These are phyloP conservation scores for Dreissena polymorpha DNA, from an alignment of 1,140 invertebrate genomes.

Conservation along the genomic window DNA sequence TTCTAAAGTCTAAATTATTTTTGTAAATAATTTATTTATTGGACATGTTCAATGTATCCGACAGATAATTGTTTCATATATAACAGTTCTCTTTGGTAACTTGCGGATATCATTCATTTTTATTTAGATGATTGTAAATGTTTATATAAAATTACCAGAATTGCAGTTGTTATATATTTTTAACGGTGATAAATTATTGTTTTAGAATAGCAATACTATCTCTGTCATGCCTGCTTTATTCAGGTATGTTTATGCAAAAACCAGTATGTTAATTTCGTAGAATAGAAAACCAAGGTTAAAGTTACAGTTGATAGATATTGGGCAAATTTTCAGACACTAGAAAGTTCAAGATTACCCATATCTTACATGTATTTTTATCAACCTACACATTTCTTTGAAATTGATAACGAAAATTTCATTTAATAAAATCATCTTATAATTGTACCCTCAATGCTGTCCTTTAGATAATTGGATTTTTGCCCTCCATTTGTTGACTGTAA, in stretches of 20 bases:
- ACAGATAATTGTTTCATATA: slow-evolving; percentile 7
- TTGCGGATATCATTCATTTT: slow-evolving; percentile 23
- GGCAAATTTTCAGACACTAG: not conserved
- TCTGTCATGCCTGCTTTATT: not conserved
- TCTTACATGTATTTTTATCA: not conserved
- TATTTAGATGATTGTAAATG: slow-evolving; percentile 16
- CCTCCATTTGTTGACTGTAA: too few species aligned
- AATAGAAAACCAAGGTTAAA: slow-evolving; percentile 11
- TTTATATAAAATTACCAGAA: slow-evolving; percentile 38
- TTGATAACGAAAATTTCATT: slow-evolving; percentile 30
- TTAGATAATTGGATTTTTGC: too few species aligned
- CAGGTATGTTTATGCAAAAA: slow-evolving; percentile 45
- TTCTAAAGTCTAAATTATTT: slow-evolving; percentile 55
- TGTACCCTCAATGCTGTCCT: too few species aligned
- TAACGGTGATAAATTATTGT: slow-evolving; percentile 41
- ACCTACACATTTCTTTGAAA: too few species aligned
- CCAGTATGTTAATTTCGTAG: slow-evolving; percentile 45
- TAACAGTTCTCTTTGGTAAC: slow-evolving; percentile 31
- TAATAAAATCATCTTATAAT: too few species aligned
- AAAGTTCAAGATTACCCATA: not conserved
- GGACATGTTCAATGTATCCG: slow-evolving; percentile 9
- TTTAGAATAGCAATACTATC: slow-evolving; percentile 50
- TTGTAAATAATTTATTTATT: slow-evolving; percentile 55
- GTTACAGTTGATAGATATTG: not conserved
- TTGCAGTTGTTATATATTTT: slow-evolving; percentile 29